These are phyloP conservation scores for Platorchestia sp. DNA, from an alignment of 1,140 invertebrate species.

Conservation along the genomic window DNA sequence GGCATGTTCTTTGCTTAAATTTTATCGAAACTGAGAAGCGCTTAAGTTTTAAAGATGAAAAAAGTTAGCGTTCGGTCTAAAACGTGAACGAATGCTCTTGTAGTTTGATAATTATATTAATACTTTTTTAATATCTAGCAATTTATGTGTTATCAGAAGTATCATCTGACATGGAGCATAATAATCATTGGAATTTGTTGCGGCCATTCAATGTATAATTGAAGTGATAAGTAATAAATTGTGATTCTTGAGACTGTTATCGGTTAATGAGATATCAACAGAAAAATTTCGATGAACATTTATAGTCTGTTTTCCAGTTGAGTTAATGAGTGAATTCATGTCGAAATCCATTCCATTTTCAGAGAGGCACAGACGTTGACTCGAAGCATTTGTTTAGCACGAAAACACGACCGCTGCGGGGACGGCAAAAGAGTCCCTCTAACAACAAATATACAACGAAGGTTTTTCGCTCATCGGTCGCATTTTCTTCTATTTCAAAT, in stretches of 20 bases:
- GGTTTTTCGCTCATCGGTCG: not conserved
- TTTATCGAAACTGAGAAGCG: not conserved
- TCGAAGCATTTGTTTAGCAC: not conserved
- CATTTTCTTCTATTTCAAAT: slow-evolving; percentile 2
- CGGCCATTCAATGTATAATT: not conserved
- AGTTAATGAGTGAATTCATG: not conserved
- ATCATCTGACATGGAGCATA: no score
- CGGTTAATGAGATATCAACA: not conserved
- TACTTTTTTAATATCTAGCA: no score
- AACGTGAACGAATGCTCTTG: not conserved
- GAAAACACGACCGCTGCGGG: not conserved
- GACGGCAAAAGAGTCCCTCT: slow-evolving; percentile 29
- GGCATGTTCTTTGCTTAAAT: not conserved
- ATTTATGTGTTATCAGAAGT: no score
- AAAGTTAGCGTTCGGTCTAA: not conserved
- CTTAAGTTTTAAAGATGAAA: not conserved
- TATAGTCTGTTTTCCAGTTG: not conserved
- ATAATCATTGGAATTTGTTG: no score
- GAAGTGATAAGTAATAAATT: not conserved
- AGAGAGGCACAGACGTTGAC: not conserved
- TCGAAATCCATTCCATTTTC: not conserved
- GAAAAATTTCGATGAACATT: not conserved
- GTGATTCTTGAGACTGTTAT: not conserved
- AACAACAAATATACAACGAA: slow-evolving; percentile 50
- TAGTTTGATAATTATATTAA: not conserved